A percentile compares a stretch with the other conserved stretches of the same genome.
Conservation (phyloP, 1,140 invertebrate species). For the Drosophila guanche region DNA sequence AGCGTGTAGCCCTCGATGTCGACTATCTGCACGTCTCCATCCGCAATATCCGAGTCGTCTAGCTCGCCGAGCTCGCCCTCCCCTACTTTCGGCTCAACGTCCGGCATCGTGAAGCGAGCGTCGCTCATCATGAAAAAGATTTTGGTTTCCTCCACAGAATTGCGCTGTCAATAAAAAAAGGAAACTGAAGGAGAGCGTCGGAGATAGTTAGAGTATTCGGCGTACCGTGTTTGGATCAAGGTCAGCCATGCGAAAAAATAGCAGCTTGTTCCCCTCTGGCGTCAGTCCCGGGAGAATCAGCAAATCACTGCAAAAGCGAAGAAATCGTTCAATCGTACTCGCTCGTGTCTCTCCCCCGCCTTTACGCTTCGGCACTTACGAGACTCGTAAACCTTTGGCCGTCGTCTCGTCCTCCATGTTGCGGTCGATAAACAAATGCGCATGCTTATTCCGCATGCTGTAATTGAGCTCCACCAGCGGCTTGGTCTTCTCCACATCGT, state of each 20-base stretch:
- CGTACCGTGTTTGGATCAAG: conserved; percentile 63
- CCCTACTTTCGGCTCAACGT: conserved; percentile 22
- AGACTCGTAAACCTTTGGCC: conserved; percentile 84
- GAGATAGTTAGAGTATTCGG: background rate
- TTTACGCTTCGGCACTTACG: conserved; percentile 81
- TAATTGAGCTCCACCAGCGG: conserved; percentile 87
- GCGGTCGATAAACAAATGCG: conserved; percentile 87
- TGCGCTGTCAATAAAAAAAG: conserved; percentile 83
- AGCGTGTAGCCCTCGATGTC: conserved; percentile 87
- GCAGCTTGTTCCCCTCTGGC: conserved; percentile 84
- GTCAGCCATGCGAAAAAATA: conserved; percentile 68
- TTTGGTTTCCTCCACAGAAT: conserved; percentile 87
- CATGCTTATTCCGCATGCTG: conserved; percentile 86
- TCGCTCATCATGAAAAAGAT: conserved; percentile 88
- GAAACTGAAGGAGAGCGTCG: background rate
- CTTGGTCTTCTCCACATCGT: conserved; percentile 86
- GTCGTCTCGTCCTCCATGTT: conserved; percentile 86
- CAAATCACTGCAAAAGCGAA: conserved; percentile 84
- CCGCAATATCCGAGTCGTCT: conserved; percentile 59
- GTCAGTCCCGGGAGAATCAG: conserved; percentile 86
- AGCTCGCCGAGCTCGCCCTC: background rate
- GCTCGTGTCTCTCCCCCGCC: background rate
- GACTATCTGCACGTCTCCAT: conserved; percentile 88
- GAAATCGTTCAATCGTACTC: background rate
- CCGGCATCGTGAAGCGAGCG: conserved; percentile 85